A percentile compares a stretch with the other conserved stretches of the same genome.
Conservation (phyloP, 2,797 vertebrate species). For the Anomalospiza imberbis region DNA sequence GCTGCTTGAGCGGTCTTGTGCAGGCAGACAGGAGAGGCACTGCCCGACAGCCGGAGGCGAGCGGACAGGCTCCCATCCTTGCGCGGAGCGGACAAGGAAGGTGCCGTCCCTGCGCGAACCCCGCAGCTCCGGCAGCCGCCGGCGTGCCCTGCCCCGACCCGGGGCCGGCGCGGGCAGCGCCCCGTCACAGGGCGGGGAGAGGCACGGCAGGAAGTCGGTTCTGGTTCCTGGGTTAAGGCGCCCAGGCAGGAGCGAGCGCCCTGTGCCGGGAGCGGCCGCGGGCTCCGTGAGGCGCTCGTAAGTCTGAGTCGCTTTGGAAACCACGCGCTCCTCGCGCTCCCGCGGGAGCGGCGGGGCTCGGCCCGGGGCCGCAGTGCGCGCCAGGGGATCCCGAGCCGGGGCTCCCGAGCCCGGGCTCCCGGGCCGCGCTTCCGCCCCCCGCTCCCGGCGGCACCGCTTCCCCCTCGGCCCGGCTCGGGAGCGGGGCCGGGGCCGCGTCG, state of each 20-base stretch:
- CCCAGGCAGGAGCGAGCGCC: neutral
- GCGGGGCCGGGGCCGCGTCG: neutral
- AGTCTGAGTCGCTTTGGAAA: neutral
- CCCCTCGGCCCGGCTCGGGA: neutral
- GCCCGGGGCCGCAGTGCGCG: neutral
- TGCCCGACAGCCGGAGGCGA: neutral
- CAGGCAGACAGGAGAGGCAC: neutral
- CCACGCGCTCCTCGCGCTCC: neutral
- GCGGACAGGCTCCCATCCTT: no score
- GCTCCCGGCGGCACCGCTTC: neutral
- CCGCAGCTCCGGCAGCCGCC: neutral
- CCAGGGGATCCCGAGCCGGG: no score
- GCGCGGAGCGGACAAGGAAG: neutral
- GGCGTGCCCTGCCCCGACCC: neutral
- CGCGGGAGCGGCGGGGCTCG: neutral
- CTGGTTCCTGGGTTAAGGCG: slow-evolving; percentile 60
- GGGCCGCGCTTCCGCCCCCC: neutral
- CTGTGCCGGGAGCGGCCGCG: neutral
- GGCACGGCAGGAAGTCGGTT: slow-evolving; percentile 43
- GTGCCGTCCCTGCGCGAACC: rapidly evolving
- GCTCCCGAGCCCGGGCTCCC: neutral
- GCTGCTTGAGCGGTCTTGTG: neutral
- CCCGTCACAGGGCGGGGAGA: slow-evolving; percentile 42
- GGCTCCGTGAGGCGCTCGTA: neutral
- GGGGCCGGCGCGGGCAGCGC: neutral